phyloP scores from a whole-genome alignment of 2,888 invertebrate genomes.

The Mythimna pallens region DNA sequence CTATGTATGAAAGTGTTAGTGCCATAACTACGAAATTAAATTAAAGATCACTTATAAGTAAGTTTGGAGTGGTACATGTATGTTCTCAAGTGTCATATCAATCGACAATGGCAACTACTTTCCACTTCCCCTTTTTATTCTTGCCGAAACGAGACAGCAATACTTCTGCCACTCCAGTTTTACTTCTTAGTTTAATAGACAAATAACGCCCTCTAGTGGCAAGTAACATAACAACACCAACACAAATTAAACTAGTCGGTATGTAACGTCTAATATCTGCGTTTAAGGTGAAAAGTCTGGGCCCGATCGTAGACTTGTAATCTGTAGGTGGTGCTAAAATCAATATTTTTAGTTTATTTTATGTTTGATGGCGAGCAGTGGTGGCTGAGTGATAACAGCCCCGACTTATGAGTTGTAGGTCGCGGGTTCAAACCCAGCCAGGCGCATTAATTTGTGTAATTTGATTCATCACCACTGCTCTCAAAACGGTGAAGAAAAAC shows the following conservation, averaged over 20 bases:
- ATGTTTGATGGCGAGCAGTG: too few species aligned
- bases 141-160: constrained; percentile 4
- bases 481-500: too few species aligned
- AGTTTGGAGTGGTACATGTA: constrained; percentile 3
- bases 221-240: constrained; percentile 22
- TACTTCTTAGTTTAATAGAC: constrained; percentile 14
- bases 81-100: neutral
- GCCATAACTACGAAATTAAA: constrained; percentile 1
- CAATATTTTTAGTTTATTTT: too few species aligned
- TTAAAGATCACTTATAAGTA: constrained; percentile 8
- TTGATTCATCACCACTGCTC: too few species aligned
- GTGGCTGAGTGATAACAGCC: too few species aligned
- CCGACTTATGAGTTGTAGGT: too few species aligned
- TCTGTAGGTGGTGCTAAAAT: too few species aligned
- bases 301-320: too few species aligned
- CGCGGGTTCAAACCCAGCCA: too few species aligned
- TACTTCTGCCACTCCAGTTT: neutral
- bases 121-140: neutral
- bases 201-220: constrained; percentile 35
- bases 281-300: neutral
- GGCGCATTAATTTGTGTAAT: too few species aligned
- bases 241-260: constrained; percentile 51
- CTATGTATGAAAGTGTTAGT: constrained; percentile 10
- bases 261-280: constrained; percentile 8
- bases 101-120: neutral